Conservation (phyloP, 1,140 invertebrate genomes). For the Augochlora pura region DNA sequence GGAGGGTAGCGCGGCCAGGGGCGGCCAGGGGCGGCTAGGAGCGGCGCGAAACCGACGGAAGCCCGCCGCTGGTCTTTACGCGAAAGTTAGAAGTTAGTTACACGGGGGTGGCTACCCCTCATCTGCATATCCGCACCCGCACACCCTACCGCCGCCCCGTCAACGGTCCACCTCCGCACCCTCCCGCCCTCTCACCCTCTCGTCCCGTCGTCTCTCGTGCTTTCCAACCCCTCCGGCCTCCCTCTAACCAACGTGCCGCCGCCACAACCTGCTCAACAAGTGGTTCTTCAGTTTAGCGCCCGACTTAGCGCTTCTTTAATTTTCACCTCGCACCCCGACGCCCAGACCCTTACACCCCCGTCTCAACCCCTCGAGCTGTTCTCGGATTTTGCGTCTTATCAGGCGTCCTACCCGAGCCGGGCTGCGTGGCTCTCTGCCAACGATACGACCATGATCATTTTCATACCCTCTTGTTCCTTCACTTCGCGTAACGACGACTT, state of each 20-base stretch:
- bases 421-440: constrained; percentile 17
- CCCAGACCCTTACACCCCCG: background rate
- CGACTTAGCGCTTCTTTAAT: constrained; percentile 80
- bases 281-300: constrained; percentile 80
- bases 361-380: background rate
- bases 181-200: too few species aligned
- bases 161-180: constrained; percentile 39
- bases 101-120: constrained; percentile 72
- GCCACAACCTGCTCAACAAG: constrained; percentile 77
- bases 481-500: too few species aligned
- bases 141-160: constrained; percentile 51
- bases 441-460: background rate
- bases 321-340: constrained; percentile 61
- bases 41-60: constrained; percentile 37
- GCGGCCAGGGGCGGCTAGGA: constrained; percentile 21
- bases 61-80: constrained; percentile 55
- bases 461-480: background rate
- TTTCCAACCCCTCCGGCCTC: constrained; percentile 58
- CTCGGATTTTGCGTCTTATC: constrained; percentile 37
- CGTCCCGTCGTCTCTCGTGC: constrained; percentile 39
- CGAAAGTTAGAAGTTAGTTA: constrained; percentile 78
- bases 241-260: constrained; percentile 66
- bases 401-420: background rate
- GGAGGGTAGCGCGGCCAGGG: background rate
- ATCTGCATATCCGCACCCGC: constrained; percentile 76